Evolutionary conservation across 2,888 invertebrate genomes (phyloP).

Genomic region (Caenorhabditis uteleia): DNA sequence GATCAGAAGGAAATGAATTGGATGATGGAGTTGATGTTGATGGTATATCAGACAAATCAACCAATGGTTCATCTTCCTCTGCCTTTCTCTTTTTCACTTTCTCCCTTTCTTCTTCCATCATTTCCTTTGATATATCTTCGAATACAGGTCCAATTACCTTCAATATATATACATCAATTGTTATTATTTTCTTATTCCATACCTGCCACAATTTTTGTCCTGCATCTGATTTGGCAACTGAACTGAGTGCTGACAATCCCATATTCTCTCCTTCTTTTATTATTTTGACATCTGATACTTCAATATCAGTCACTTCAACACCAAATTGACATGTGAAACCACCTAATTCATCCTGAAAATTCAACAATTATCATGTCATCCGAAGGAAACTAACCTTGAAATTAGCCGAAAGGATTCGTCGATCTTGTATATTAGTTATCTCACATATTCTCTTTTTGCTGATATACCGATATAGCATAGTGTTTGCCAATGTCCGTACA

Average conservation of each 20-base stretch:
- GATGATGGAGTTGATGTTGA: conserved; percentile 6
- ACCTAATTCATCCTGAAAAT: conserved; percentile 70
- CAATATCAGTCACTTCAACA: conserved; percentile 69
- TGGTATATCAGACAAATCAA: conserved; percentile 14
- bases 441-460: conserved; percentile 67
- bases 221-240: conserved; percentile 53
- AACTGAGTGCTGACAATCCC: conserved; percentile 50
- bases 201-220: conserved; percentile 54
- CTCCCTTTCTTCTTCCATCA: conserved; percentile 19
- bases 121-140: conserved; percentile 43
- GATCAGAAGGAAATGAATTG: conserved; percentile 1
- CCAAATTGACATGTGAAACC: conserved; percentile 69
- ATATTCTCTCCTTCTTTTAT: conserved; percentile 64
- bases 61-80: conserved; percentile 11
- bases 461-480: conserved; percentile 70
- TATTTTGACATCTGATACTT: conserved; percentile 69
- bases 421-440: conserved; percentile 53
- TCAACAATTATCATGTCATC: not conserved
- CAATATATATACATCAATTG: not conserved
- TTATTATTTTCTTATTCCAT: not conserved
- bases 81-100: conserved; percentile 1
- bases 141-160: conserved; percentile 43
- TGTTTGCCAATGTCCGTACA: conserved; percentile 70
- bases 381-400: conserved; percentile 57
- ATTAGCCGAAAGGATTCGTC: conserved; percentile 44